phyloP scores from a whole-genome alignment of 2,113 vertebrate genomes.

The Monarcha castaneiventris region DNA sequence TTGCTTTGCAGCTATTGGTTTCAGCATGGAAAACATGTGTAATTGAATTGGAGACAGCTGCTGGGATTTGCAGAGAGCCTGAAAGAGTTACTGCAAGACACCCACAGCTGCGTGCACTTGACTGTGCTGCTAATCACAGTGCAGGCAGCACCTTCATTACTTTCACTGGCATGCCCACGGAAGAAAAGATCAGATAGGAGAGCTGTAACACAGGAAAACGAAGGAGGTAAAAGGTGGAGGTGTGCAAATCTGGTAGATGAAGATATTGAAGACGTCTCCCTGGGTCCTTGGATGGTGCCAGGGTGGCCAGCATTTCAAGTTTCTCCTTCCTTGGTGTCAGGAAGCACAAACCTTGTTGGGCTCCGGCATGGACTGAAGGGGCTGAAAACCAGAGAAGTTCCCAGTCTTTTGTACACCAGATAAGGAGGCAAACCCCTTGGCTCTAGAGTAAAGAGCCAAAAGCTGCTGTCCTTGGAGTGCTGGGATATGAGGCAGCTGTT shows the following conservation, averaged over 20 bases:
- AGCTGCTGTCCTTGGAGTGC: neutral
- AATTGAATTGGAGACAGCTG: neutral
- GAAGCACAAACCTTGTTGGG: neutral
- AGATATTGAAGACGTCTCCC: neutral
- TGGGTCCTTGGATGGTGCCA: neutral
- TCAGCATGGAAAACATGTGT: neutral
- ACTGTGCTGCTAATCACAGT: neutral
- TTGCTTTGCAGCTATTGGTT: neutral
- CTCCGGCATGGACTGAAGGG: neutral
- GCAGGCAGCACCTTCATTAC: neutral
- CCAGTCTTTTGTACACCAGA: neutral
- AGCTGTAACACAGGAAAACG: neutral
- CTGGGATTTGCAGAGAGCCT: conserved; percentile 7
- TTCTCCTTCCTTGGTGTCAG: neutral
- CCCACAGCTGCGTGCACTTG: neutral
- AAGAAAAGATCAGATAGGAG: neutral
- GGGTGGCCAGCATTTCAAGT: neutral
- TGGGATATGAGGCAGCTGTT: neutral
- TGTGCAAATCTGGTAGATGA: neutral
- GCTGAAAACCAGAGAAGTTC: neutral
- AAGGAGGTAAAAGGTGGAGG: neutral
- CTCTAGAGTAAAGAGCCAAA: neutral
- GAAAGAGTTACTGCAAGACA: neutral
- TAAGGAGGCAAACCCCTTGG: neutral
- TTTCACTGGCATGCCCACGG: neutral